phyloP scores from a whole-genome alignment of 1,140 invertebrate genomes.

The Zaprionus tsacasi region DNA sequence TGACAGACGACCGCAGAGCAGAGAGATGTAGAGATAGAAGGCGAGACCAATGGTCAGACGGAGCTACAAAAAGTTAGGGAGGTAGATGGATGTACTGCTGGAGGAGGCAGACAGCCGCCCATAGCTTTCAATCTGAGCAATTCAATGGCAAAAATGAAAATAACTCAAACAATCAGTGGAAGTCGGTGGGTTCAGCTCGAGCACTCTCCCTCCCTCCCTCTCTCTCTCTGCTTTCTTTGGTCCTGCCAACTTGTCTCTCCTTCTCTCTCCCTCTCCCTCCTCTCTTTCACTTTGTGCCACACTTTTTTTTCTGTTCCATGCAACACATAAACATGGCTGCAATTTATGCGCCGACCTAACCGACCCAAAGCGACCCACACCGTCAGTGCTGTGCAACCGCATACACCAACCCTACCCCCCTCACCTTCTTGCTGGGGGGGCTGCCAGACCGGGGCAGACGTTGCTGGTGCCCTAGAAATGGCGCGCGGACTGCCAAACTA shows the following conservation, averaged over 20 bases:
- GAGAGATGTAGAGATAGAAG: too few species aligned
- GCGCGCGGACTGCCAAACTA: slow-evolving; percentile 53
- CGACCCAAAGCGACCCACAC: slow-evolving; percentile 22
- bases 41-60: too few species aligned
- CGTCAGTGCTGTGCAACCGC: slow-evolving; percentile 61
- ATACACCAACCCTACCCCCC: slow-evolving; percentile 8
- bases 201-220: background rate
- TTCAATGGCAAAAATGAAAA: slow-evolving; percentile 50
- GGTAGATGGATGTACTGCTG: background rate
- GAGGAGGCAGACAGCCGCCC: slow-evolving; percentile 12
- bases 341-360: slow-evolving; percentile 64
- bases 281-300: slow-evolving; percentile 8
- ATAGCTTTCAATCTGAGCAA: slow-evolving; percentile 52
- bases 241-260: slow-evolving; percentile 43
- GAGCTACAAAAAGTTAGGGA: too few species aligned
- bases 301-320: slow-evolving; percentile 44
- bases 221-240: too few species aligned
- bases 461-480: slow-evolving; percentile 29
- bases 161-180: slow-evolving; percentile 33
- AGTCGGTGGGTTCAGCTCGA: background rate
- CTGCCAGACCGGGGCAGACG: slow-evolving; percentile 3
- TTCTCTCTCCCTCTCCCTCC: slow-evolving; percentile 5
- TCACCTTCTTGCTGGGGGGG: too few species aligned
- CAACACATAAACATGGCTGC: slow-evolving; percentile 59
- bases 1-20: too few species aligned